These are phyloP conservation scores for Sylvilagus floridanus DNA, from an alignment of 2,797 vertebrate genomes.

Conservation along the genomic window DNA sequence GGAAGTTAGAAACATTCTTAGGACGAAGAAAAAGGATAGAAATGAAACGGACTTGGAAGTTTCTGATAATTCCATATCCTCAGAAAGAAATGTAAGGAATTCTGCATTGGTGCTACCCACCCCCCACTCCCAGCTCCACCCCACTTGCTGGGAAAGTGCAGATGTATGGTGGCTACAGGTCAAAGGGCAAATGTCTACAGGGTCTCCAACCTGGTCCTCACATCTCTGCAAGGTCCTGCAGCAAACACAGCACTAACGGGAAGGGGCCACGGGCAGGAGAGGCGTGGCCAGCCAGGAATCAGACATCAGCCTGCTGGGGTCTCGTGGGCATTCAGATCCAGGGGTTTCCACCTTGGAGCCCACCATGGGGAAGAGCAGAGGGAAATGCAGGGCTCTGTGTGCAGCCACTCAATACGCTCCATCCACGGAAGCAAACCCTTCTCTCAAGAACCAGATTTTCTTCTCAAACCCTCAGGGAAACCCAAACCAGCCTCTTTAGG, in stretches of 20 bases:
- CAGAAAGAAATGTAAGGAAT: neutral
- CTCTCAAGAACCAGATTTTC: neutral
- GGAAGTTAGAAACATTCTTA: neutral
- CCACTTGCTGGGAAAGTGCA: neutral
- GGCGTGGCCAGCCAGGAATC: neutral
- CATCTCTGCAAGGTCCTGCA: neutral
- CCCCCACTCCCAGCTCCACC: fast-evolving
- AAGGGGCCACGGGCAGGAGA: neutral
- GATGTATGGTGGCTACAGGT: neutral
- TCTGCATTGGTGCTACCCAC: neutral
- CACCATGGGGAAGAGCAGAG: too few relatives aligned
- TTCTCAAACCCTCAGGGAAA: neutral
- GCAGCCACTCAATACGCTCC: neutral
- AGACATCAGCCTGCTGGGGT: neutral
- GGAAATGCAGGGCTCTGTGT: neutral
- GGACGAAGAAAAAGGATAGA: neutral
- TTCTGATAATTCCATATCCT: neutral
- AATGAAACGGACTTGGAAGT: neutral
- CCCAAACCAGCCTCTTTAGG: neutral
- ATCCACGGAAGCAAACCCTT: neutral
- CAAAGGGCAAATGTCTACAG: neutral
- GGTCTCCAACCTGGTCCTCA: neutral
- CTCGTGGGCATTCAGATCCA: neutral
- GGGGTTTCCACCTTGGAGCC: neutral
- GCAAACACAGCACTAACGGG: neutral